Evolutionary conservation across 2,888 invertebrate genomes (phyloP), one percentile per base, ranked within the genome.

Genomic region (Parelbella ahira): DNA sequence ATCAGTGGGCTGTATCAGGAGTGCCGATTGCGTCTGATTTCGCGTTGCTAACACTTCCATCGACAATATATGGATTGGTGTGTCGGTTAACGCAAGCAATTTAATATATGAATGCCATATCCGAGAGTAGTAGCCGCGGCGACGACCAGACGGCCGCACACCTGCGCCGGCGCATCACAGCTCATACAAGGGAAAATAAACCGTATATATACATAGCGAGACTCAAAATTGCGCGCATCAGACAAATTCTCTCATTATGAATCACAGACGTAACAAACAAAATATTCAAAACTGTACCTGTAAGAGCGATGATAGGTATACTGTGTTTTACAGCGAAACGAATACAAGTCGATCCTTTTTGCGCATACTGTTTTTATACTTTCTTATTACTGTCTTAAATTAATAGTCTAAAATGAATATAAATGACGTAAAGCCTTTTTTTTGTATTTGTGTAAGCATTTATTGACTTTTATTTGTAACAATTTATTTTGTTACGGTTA

Each of bases 91-190:
- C 67, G 66, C 71, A 74, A 78, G 81, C 76, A 84, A 83, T 83
- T 84, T 83, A 83, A 83, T 83, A 86, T 81, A 84, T 63, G 80
- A 80, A 82, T 81, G 77, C 79, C 76, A 78, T 82, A 81, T 75
- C 73, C 68, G 73, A 79, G 77, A 75, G 77, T 70, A 74, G 80
- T 78, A 79, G 82, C 74, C 68, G 65, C 68, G 84, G 86, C 84
- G 86, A 78, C 86, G 77, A 71, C 68, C 72, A 72, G 86, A 75
- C 86, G 86, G 78, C 66, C 67, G 84, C 67, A 83, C 86, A 86
- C 86, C 86, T 86, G 86, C 86, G 83, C 57, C 57, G 54, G 70
- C 73, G 71, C 84, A 84, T 84, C 86, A 75, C 55, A 34, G 29
- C 15, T 4, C 1, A 1, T 6, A 25, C 72, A 65, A 33, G 2